phyloP scores from a whole-genome alignment of 2,797 vertebrate genomes.

The Apodemus agrarius region DNA sequence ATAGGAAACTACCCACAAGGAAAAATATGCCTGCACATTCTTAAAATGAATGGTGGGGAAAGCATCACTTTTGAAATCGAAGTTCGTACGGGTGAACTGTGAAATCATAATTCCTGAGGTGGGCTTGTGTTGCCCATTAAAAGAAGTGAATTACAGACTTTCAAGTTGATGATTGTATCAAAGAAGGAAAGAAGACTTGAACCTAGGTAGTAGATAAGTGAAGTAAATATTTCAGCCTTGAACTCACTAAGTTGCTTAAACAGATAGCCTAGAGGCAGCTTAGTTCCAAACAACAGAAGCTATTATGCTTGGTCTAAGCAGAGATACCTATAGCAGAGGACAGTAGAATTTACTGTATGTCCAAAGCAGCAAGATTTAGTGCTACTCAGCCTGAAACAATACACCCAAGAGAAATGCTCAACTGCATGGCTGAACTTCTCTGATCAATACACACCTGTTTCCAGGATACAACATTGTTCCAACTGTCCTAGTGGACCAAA shows the following conservation, averaged over 20 bases:
- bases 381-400: not conserved
- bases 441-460: not conserved
- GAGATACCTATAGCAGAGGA: not conserved
- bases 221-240: constrained; percentile 40
- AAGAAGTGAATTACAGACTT: not conserved
- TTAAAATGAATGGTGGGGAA: not conserved
- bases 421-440: not conserved
- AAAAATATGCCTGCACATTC: not conserved
- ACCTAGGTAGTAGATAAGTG: not conserved
- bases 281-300: constrained; percentile 16
- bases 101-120: not conserved
- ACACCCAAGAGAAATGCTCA: not conserved
- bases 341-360: not conserved
- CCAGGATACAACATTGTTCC: not conserved
- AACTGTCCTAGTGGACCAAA: not conserved
- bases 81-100: not conserved
- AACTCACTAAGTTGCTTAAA: constrained; percentile 5
- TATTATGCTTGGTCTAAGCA: constrained; percentile 10
- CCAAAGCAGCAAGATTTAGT: not conserved
- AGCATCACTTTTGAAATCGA: not conserved
- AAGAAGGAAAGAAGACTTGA: not conserved
- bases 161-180: not conserved
- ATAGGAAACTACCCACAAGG: not conserved
- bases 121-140: not conserved
- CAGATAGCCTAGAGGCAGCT: constrained; percentile 24